Conservation (phyloP, 2,113 vertebrate genomes). For the Ciconia boyciana region DNA sequence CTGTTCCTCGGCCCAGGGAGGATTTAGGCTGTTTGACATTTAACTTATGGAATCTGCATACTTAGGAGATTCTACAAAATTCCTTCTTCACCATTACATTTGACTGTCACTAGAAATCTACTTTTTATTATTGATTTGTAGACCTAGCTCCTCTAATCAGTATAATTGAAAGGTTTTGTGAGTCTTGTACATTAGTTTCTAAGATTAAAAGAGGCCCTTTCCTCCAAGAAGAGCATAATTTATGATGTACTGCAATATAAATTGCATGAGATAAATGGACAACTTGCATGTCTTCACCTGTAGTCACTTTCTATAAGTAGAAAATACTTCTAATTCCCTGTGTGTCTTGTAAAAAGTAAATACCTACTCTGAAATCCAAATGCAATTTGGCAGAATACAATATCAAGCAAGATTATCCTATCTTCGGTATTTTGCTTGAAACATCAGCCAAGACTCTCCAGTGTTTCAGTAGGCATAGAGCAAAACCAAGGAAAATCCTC, state of each 20-base stretch:
- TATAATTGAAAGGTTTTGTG: neutral
- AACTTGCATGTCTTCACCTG: neutral
- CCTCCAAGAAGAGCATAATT: neutral
- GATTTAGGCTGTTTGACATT: neutral
- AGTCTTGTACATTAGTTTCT: neutral
- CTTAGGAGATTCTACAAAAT: neutral
- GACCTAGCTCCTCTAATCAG: neutral
- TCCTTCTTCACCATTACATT: neutral
- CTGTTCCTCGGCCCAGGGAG: neutral
- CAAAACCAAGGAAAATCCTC: neutral
- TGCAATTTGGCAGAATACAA: slow-evolving; percentile 9
- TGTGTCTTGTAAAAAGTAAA: neutral
- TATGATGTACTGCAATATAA: neutral
- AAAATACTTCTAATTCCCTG: neutral
- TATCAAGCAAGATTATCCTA: neutral
- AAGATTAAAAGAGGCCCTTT: neutral
- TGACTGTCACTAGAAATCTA: neutral
- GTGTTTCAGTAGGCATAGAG: neutral
- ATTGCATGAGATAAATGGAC: slow-evolving; percentile 11
- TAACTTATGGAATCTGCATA: neutral
- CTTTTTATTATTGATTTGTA: neutral
- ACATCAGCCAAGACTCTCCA: slow-evolving; percentile 15
- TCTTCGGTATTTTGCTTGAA: neutral
- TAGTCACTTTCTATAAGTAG: neutral
- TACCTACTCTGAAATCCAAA: slow-evolving; percentile 22